Percentiles rank a stretch among this genome's conserved stretches.
phyloP scores from a whole-genome alignment of 92 coral and sea anemone genomes.

The Montipora capitata region DNA sequence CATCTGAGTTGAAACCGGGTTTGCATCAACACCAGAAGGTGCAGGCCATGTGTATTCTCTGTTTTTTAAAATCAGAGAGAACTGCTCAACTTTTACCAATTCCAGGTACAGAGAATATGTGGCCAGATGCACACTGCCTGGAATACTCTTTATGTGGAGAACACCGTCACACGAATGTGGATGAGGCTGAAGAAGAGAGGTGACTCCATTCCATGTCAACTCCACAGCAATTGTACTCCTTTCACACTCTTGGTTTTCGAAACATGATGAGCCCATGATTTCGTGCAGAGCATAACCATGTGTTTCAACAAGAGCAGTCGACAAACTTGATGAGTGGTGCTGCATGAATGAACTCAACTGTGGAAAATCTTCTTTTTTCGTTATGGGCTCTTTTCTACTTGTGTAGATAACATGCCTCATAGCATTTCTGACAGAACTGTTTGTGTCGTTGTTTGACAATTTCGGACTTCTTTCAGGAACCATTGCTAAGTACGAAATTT shows the following conservation, averaged over 20 bases:
- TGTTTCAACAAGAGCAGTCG: slow-evolving; percentile 60
- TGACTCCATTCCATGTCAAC: slow-evolving; percentile 93
- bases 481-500: slow-evolving; percentile 74
- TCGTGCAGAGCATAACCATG: slow-evolving; percentile 92
- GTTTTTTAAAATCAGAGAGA: slow-evolving; percentile 55
- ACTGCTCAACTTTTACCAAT: slow-evolving; percentile 62
- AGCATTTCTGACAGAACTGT: not conserved
- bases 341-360: slow-evolving; percentile 52
- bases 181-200: slow-evolving; percentile 84
- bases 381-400: slow-evolving; percentile 33
- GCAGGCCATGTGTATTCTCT: slow-evolving; percentile 70
- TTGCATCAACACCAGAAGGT: slow-evolving; percentile 38
- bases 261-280: slow-evolving; percentile 75
- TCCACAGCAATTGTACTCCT: slow-evolving; percentile 89
- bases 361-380: slow-evolving; percentile 60
- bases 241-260: slow-evolving; percentile 51
- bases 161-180: slow-evolving; percentile 94
- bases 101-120: slow-evolving; percentile 77
- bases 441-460: not conserved
- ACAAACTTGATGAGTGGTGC: slow-evolving; percentile 25
- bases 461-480: slow-evolving; percentile 40
- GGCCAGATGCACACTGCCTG: slow-evolving; percentile 86
- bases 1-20: slow-evolving; percentile 66
- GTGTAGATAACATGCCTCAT: slow-evolving; percentile 32
- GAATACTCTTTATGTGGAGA: slow-evolving; percentile 85